These are phyloP conservation scores for Brachionus calyciflorus DNA, from an alignment of 1,140 invertebrate genomes.

Conservation along the genomic window DNA sequence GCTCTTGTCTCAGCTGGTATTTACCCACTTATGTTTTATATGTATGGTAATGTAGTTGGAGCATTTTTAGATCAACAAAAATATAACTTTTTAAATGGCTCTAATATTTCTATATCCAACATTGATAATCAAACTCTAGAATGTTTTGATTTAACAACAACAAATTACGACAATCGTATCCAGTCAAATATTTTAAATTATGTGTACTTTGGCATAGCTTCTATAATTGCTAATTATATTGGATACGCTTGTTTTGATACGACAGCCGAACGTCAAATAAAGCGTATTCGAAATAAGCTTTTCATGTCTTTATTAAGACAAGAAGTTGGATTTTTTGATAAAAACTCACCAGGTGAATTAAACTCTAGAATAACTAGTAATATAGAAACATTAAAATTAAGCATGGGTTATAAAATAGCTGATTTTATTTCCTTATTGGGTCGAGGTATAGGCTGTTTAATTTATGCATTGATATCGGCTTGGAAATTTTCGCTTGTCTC, in stretches of 20 bases:
- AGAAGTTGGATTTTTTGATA: slow-evolving; percentile 23
- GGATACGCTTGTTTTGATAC: slow-evolving; percentile 6
- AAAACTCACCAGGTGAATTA: background rate
- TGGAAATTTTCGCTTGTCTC: slow-evolving; percentile 59
- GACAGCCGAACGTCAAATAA: slow-evolving; percentile 30
- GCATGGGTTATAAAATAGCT: slow-evolving; percentile 14
- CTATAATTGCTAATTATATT: background rate
- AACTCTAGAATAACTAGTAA: background rate
- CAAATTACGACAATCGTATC: slow-evolving; percentile 24
- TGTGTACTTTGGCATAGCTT: background rate
- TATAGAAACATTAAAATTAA: background rate
- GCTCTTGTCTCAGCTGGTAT: slow-evolving; percentile 14
- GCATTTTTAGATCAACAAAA: slow-evolving; percentile 27
- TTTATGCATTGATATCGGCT: slow-evolving; percentile 54
- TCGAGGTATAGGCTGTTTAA: background rate
- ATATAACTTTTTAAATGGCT: background rate
- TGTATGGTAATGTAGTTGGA: slow-evolving; percentile 20
- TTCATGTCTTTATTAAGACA: slow-evolving; percentile 19
- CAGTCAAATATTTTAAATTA: background rate
- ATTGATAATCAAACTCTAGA: background rate
- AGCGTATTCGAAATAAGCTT: background rate
- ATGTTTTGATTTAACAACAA: background rate
- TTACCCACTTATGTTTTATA: slow-evolving; percentile 32
- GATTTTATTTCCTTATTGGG: background rate
- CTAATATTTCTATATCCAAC: background rate